phyloP scores from a whole-genome alignment of 1,140 invertebrate genomes.

The Matsumurasca onukii region DNA sequence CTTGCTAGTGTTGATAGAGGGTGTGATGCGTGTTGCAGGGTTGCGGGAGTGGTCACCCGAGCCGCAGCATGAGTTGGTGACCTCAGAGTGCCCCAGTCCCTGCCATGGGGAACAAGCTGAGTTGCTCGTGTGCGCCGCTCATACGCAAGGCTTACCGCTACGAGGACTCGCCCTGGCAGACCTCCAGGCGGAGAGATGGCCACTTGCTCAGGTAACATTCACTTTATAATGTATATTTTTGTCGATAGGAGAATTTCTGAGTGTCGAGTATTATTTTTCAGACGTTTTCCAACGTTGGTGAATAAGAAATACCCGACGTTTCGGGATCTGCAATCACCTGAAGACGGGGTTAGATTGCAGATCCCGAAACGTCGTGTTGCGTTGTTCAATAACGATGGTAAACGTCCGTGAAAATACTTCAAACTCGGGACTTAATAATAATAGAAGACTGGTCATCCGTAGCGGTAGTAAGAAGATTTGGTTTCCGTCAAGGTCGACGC shows the following conservation, averaged over 20 bases:
- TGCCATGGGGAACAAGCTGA: slow-evolving; percentile 91
- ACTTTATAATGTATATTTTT: background rate
- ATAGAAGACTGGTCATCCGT: no score
- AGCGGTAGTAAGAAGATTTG: no score
- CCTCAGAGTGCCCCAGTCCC: slow-evolving; percentile 35
- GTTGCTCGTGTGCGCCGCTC: slow-evolving; percentile 91
- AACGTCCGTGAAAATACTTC: no score
- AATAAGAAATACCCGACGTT: no score
- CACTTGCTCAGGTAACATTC: slow-evolving; percentile 82
- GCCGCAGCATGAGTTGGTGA: slow-evolving; percentile 39
- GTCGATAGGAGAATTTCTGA: background rate
- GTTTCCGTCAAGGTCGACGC: no score
- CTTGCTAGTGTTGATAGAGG: no score
- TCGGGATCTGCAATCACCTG: no score
- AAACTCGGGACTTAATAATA: no score
- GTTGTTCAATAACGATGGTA: no score
- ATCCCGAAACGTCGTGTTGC: no score
- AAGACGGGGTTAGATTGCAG: no score
- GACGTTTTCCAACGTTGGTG: no score
- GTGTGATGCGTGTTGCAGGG: background rate
- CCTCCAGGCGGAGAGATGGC: slow-evolving; percentile 79
- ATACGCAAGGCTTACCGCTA: slow-evolving; percentile 92
- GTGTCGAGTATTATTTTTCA: background rate
- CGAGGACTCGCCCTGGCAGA: slow-evolving; percentile 91
- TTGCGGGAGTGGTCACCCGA: background rate